Conservation (phyloP, 2,113 vertebrate species). For the Hippocampus barbouri region DNA sequence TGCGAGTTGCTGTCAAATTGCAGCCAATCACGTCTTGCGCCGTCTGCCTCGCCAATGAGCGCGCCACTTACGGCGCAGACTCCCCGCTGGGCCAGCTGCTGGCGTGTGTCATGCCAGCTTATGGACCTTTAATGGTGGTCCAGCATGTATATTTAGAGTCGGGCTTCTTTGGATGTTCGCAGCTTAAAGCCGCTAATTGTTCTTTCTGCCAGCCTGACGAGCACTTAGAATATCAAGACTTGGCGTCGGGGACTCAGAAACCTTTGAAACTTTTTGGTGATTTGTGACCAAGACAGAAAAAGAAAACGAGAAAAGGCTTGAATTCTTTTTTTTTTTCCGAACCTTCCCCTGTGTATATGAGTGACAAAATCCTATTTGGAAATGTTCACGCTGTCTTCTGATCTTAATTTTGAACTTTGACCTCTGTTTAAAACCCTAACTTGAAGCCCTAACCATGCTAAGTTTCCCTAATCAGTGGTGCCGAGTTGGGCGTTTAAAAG, state of each 20-base stretch:
- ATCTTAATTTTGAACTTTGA: too few species aligned
- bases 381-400: too few species aligned
- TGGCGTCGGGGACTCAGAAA: not conserved
- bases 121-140: not conserved
- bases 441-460: not conserved
- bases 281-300: too few species aligned
- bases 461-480: not conserved
- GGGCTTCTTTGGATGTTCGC: not conserved
- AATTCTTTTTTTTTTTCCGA: too few species aligned
- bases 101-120: not conserved
- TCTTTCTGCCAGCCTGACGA: not conserved
- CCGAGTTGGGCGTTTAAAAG: not conserved
- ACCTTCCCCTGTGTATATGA: too few species aligned
- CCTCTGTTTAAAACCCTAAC: too few species aligned
- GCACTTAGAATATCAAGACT: not conserved
- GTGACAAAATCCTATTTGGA: too few species aligned
- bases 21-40: not conserved
- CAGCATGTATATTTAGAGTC: not conserved
- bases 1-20: not conserved
- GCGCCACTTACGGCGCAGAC: not conserved
- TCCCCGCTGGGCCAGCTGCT: conserved; percentile 2
- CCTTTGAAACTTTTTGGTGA: too few species aligned
- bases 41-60: not conserved
- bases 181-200: not conserved
- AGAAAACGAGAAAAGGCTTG: too few species aligned